phyloP scores from a whole-genome alignment of 2,113 vertebrate species.

The Neoarius graeffei region DNA sequence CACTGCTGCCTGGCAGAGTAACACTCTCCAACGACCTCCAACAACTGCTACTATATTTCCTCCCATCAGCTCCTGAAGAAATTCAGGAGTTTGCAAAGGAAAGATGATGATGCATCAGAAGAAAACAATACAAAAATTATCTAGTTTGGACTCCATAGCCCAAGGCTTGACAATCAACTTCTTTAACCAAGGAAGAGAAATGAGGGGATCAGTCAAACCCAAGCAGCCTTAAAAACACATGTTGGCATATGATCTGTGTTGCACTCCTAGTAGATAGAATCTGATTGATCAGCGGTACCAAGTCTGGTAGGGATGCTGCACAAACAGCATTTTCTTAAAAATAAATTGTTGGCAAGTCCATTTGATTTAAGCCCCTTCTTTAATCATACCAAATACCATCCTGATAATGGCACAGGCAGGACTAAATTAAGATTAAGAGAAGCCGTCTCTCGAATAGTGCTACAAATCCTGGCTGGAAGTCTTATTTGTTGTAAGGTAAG shows the following conservation, averaged over 20 bases:
- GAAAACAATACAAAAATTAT: neutral
- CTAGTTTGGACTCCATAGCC: neutral
- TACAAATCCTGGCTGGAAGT: conserved; percentile 25
- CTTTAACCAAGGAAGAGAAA: neutral
- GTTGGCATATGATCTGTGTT: conserved; percentile 9
- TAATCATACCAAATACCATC: conserved; percentile 26
- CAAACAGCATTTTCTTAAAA: neutral
- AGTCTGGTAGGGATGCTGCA: neutral
- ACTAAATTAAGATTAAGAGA: conserved; percentile 7
- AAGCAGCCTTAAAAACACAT: neutral
- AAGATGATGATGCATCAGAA: neutral
- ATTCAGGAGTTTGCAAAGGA: neutral
- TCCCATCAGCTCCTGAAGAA: neutral
- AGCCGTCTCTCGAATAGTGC: neutral
- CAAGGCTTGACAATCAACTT: conserved; percentile 1
- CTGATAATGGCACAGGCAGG: conserved; percentile 1
- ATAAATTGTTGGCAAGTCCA: neutral
- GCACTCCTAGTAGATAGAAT: neutral
- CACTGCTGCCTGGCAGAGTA: neutral
- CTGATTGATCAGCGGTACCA: conserved; percentile 12
- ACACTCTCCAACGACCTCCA: neutral
- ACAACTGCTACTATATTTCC: neutral
- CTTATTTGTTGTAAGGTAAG: neutral
- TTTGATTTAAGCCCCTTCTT: neutral
- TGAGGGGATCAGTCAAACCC: neutral